Conservation (phyloP, 2,888 invertebrate genomes). For the Eulithis testata region DNA sequence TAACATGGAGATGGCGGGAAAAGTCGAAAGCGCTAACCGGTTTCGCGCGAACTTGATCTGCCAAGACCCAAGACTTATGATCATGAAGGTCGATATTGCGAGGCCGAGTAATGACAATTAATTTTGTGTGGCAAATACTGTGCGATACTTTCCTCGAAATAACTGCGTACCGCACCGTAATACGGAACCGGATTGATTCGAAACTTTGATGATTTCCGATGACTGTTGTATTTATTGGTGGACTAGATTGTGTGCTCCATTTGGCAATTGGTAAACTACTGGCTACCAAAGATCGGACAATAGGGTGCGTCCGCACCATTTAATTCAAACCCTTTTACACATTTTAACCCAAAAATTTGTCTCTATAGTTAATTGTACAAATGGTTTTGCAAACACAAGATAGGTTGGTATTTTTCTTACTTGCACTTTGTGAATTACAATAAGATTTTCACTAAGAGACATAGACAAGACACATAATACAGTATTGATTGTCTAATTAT, state of each 20-base stretch:
- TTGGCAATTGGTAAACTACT: no score
- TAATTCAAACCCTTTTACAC: no score
- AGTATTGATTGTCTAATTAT: conserved; percentile 32
- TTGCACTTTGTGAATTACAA: no score
- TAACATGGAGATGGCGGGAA: conserved; percentile 61
- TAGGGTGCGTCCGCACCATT: no score
- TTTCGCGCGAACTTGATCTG: conserved; percentile 58
- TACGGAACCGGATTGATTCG: neutral
- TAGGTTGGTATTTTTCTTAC: no score
- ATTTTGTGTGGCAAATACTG: conserved; percentile 4
- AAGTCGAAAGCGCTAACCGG: conserved; percentile 78
- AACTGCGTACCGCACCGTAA: neutral
- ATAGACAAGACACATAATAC: conserved; percentile 5
- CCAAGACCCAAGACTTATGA: conserved; percentile 52
- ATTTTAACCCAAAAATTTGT: no score
- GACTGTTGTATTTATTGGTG: neutral
- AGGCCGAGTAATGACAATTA: conserved; percentile 16
- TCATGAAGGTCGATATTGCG: conserved; percentile 44
- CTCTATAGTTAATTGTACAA: no score
- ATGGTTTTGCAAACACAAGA: no score
- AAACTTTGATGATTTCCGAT: neutral
- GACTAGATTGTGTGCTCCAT: no score
- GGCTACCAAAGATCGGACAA: no score
- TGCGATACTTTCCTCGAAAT: neutral
- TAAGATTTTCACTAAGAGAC: no score